Evolutionary conservation across 1,140 invertebrate genomes (phyloP).

Genomic region (Apis florea): DNA sequence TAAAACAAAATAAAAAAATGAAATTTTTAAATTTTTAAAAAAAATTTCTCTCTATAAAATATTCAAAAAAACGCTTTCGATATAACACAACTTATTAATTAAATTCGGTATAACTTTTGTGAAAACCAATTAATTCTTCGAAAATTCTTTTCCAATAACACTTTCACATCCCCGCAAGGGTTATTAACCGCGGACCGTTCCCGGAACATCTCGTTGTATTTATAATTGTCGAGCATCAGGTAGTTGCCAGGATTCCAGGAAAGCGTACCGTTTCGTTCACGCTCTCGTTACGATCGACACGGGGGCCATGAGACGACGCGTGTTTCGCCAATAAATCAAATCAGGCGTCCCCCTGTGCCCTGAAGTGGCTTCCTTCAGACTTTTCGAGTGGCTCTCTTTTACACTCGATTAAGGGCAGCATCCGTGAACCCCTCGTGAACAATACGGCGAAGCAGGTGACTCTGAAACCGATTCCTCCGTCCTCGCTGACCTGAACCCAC

Average conservation of each 20-base stretch:
- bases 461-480: not conserved
- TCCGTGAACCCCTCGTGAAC: conserved; percentile 16
- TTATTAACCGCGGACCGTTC: not conserved
- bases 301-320: not conserved
- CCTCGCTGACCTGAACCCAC: not conserved
- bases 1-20: too few relatives aligned
- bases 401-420: conserved; percentile 54
- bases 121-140: too few relatives aligned
- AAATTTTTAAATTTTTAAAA: too few relatives aligned
- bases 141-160: too few relatives aligned
- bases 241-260: not conserved
- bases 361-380: conserved; percentile 45
- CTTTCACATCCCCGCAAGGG: not conserved
- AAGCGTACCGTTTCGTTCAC: not conserved
- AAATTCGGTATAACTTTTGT: too few relatives aligned
- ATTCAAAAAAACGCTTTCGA: too few relatives aligned
- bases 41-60: too few relatives aligned
- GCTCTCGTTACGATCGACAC: conserved; percentile 11
- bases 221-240: not conserved
- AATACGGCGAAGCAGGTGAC: conserved; percentile 55
- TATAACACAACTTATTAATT: too few relatives aligned
- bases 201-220: not conserved
- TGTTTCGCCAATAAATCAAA: conserved; percentile 42
- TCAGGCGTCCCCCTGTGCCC: not conserved
- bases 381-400: conserved; percentile 54